phyloP scores from a whole-genome alignment of 2,888 invertebrate species.

The Napeogenes sylphis region DNA sequence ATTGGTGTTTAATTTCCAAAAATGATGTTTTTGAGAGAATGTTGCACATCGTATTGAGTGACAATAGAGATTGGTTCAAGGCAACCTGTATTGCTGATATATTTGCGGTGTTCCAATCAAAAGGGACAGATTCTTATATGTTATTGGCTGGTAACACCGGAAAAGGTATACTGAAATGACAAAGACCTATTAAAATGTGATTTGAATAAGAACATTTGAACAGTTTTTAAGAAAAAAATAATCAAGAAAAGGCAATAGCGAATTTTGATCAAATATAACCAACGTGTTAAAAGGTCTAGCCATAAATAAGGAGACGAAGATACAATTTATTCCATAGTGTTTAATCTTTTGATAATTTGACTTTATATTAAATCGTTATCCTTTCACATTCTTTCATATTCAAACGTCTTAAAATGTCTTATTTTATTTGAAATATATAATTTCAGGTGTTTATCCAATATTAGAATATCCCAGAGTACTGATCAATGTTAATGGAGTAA shows the following conservation, averaged over 20 bases:
- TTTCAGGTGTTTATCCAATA: slow-evolving; percentile 63
- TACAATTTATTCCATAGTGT: too few relatives aligned
- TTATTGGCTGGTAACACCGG: slow-evolving; percentile 85
- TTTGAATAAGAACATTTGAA: background rate
- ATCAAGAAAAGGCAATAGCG: too few relatives aligned
- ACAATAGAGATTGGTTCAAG: slow-evolving; percentile 70
- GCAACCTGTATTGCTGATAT: slow-evolving; percentile 69
- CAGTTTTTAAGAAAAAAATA: background rate
- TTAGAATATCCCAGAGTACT: slow-evolving; percentile 67
- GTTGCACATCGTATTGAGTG: slow-evolving; percentile 10
- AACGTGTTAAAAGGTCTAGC: too few relatives aligned
- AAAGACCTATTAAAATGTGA: background rate
- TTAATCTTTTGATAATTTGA: too few relatives aligned
- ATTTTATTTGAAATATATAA: background rate
- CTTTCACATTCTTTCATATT: background rate
- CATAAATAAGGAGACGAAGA: too few relatives aligned
- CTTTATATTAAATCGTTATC: too few relatives aligned
- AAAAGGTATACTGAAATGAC: slow-evolving; percentile 64
- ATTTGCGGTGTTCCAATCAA: slow-evolving; percentile 61
- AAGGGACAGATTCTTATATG: slow-evolving; percentile 70
- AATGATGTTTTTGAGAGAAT: slow-evolving; percentile 6
- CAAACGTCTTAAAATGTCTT: background rate
- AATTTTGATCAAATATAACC: too few relatives aligned
- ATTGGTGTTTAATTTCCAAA: slow-evolving; percentile 14
- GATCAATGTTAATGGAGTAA: slow-evolving; percentile 80